Base-by-base conservation (phyloP, 1,140 invertebrate genomes). In the Dinothrombium tinctorium region DNA sequence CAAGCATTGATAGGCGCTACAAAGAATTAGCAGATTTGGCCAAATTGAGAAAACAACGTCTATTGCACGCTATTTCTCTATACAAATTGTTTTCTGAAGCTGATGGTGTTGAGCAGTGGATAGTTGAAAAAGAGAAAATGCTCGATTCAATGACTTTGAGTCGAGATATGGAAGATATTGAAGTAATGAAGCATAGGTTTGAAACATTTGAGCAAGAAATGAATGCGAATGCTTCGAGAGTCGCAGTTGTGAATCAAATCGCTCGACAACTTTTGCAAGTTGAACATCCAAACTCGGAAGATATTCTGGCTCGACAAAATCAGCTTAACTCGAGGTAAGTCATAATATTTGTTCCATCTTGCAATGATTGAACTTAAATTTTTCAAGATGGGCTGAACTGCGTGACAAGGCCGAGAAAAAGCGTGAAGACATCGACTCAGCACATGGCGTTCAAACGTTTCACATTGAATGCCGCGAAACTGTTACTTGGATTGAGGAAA, bases 141-240 rank as follows among this genome's bases (percentile, higher is more conserved):
- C 61, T 99, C 41, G 76, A 83, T 46, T 96, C 89, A 3, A 92
- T 99, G 80, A 76, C 82, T 25, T 82, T 78, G 22, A 61, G 56
- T 35, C 81, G 90, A 59, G 92, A 99, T 50, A 90, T 98, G 59
- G 94, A 98, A 60, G 94, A 98, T 59, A 84, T 98, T 36, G 94
- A 98, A 60, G 95, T 99, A 43, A 90, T 99, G 82, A 94, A 94
- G 56, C 94, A 99, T 57, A 72, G 92, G 54, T 99, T 96, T 62
- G 87, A 95, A 61, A 90, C 90, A 29, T 96, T 99, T 58, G 90
- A 98, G 58, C 90, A 92, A 56, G 94, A 99, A 62, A 95, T 98
- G 87, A 92, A 95, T 57, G 72, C 87, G 4, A 95, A 92, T 61
- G 87, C 86, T 3, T 86, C 80, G 0, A 73, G 89, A 41, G 86